These are phyloP conservation scores for Siderastrea siderea DNA, from an alignment of 92 coral and sea anemone genomes.

Conservation along the genomic window DNA sequence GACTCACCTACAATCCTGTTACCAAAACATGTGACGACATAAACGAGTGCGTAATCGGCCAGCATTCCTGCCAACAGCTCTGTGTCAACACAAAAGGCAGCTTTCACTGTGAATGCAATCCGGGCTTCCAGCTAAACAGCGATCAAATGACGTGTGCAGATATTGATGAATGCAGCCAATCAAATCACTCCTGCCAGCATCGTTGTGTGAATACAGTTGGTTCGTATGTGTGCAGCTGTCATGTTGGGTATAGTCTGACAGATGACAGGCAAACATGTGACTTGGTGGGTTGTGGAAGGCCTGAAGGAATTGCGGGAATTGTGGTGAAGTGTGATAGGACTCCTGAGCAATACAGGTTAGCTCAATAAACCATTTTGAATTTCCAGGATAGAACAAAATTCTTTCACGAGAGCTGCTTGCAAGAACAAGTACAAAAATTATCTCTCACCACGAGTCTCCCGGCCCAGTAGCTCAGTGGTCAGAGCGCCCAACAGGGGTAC, in stretches of 20 bases:
- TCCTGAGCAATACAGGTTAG: slow-evolving; percentile 65
- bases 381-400: neutral
- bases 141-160: slow-evolving; percentile 70
- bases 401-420: neutral
- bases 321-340: slow-evolving; percentile 71
- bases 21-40: slow-evolving; percentile 70
- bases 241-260: slow-evolving; percentile 50
- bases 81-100: slow-evolving; percentile 74
- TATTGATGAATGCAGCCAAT: slow-evolving; percentile 76
- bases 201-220: slow-evolving; percentile 77
- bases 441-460: too few species aligned
- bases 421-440: too few species aligned
- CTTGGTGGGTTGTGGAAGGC: slow-evolving; percentile 60
- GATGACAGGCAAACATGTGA: slow-evolving; percentile 50
- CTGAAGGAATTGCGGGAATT: slow-evolving; percentile 61
- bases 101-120: slow-evolving; percentile 70
- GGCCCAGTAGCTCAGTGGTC: too few species aligned
- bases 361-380: neutral
- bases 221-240: slow-evolving; percentile 75
- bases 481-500: too few species aligned
- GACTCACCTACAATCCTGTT: slow-evolving; percentile 56
- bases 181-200: slow-evolving; percentile 68
- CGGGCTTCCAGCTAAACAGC: slow-evolving; percentile 62
- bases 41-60: slow-evolving; percentile 59
- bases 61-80: slow-evolving; percentile 63